These are phyloP conservation scores for Porphyrio hochstetteri DNA, from an alignment of 2,113 vertebrate species.

Conservation along the genomic window DNA sequence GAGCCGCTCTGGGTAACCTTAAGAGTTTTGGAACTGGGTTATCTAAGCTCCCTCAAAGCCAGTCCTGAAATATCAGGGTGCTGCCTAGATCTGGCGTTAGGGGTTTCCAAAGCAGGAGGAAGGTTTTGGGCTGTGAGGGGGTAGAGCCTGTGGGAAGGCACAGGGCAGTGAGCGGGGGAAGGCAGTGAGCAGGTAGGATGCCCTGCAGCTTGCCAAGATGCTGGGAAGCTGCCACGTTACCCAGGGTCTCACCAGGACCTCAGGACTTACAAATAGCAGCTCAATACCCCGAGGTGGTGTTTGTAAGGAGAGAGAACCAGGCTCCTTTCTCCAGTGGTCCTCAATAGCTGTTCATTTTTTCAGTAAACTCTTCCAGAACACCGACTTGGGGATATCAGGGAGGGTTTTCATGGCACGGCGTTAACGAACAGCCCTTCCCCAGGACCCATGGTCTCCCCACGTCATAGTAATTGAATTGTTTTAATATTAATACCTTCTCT, in stretches of 20 bases:
- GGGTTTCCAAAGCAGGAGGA: background rate
- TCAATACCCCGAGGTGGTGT: background rate
- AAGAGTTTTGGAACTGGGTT: background rate
- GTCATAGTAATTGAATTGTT: conserved; percentile 45
- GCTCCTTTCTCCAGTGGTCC: background rate
- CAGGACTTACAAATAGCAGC: background rate
- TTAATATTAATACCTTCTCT: conserved; percentile 54
- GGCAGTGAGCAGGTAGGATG: background rate
- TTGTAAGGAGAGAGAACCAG: background rate
- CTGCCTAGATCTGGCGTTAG: rapidly evolving
- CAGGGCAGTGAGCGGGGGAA: background rate
- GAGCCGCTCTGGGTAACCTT: no score
- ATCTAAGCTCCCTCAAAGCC: background rate
- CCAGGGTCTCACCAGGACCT: background rate
- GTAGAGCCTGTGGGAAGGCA: background rate
- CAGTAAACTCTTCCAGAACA: background rate
- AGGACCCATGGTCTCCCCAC: background rate
- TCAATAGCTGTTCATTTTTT: background rate
- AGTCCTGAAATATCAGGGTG: background rate
- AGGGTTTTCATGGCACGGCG: background rate
- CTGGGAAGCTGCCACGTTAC: rapidly evolving
- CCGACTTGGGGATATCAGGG: background rate
- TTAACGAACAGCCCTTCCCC: background rate
- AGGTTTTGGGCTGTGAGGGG: background rate
- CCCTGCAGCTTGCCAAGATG: rapidly evolving